Percentiles rank a stretch among this genome's conserved stretches.
phyloP scores from a whole-genome alignment of 2,113 vertebrate species.

The Ondatra zibethicus region DNA sequence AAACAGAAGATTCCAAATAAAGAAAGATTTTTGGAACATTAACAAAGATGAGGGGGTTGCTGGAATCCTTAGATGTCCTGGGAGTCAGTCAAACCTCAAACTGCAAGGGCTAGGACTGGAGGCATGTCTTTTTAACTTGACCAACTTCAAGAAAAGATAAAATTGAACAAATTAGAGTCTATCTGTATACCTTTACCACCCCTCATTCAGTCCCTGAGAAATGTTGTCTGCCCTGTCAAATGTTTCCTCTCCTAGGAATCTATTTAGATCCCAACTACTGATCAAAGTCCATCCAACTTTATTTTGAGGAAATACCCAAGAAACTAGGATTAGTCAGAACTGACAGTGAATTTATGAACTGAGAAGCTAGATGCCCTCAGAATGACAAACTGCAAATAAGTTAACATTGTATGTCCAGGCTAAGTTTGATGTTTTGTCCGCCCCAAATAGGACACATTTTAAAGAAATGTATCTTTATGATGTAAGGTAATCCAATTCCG shows the following conservation, averaged over 20 bases:
- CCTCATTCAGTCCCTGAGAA: not conserved
- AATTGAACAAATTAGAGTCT: not conserved
- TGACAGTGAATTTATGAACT: not conserved
- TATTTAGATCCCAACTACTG: not conserved
- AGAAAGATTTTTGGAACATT: conserved; percentile 11
- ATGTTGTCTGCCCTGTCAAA: not conserved
- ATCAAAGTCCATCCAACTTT: conserved; percentile 18
- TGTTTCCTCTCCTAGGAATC: conserved; percentile 19
- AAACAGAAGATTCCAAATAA: conserved; percentile 47
- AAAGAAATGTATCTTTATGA: not conserved
- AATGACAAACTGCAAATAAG: conserved; percentile 16
- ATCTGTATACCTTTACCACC: not conserved
- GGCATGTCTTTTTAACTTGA: not conserved
- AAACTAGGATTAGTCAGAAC: not conserved
- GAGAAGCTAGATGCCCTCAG: not conserved
- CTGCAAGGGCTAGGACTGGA: not conserved
- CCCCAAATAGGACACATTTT: not conserved
- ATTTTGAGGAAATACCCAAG: conserved; percentile 23
- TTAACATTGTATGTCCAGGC: not conserved
- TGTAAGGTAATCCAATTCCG: not conserved
- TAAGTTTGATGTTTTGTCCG: not conserved
- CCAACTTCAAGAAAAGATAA: not conserved
- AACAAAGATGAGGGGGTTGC: not conserved
- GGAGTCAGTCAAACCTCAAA: not conserved
- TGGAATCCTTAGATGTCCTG: not conserved